Evolutionary conservation across 2,797 vertebrate genomes (phyloP).

Genomic region (Chrysocyon brachyurus): DNA sequence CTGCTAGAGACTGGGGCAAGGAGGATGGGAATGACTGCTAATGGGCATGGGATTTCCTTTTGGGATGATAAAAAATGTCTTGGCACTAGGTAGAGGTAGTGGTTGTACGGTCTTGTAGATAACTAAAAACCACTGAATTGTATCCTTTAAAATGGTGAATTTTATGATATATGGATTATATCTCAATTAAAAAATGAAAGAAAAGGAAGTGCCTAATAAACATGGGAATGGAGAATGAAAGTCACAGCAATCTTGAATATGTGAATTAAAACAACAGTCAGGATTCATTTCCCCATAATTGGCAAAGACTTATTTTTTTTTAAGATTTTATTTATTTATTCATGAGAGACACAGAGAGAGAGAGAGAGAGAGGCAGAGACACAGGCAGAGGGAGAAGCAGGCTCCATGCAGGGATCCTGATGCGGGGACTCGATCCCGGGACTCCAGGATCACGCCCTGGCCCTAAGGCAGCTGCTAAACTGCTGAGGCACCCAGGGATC

Average conservation of each 20-base stretch:
- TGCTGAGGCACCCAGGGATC: neutral
- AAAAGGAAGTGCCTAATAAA: neutral
- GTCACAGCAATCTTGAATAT: neutral
- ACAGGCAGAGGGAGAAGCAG: no score
- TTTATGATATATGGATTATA: neutral
- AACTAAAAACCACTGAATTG: neutral
- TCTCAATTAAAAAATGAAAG: neutral
- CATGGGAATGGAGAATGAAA: neutral
- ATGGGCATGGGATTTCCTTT: neutral
- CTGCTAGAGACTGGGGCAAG: neutral
- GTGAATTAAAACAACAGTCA: constrained; percentile 9
- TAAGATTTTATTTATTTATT: no score
- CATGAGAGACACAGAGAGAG: no score
- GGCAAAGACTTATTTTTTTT: no score
- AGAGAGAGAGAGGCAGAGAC: no score
- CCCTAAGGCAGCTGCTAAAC: no score
- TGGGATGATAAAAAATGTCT: neutral
- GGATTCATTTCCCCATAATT: constrained; percentile 28
- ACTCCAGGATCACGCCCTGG: no score
- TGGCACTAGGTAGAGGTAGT: neutral
- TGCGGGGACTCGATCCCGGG: no score
- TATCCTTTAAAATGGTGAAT: constrained; percentile 4
- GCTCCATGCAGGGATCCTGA: no score
- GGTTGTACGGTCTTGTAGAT: neutral
- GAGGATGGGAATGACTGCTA: neutral